A percentile compares a stretch with the other conserved stretches of the same genome.
Evolutionary conservation across 1,140 invertebrate genomes (phyloP).

Genomic region (Drosophila subpulchrella): DNA sequence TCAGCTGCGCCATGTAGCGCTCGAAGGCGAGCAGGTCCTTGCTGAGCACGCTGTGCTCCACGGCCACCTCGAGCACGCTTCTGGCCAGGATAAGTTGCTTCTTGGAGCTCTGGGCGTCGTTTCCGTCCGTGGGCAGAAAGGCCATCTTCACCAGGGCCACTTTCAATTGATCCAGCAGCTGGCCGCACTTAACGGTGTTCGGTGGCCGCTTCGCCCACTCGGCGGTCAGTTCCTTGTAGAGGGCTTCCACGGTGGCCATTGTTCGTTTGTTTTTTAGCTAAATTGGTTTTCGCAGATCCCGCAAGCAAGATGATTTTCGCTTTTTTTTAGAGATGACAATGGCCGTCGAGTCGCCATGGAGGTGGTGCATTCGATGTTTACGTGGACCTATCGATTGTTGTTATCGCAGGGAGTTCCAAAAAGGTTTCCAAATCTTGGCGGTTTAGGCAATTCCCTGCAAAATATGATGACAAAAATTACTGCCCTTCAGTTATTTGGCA

Average conservation of each 20-base stretch:
- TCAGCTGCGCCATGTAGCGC: slow-evolving; percentile 97
- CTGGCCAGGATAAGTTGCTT: slow-evolving; percentile 93
- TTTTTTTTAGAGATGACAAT: slow-evolving; percentile 54
- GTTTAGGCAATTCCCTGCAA: no score
- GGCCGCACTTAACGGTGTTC: slow-evolving; percentile 90
- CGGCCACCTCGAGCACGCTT: slow-evolving; percentile 97
- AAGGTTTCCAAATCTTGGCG: no score
- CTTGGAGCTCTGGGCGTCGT: slow-evolving; percentile 89
- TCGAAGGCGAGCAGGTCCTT: slow-evolving; percentile 98
- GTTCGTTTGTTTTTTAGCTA: background rate
- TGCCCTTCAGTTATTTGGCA: no score
- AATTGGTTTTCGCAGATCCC: slow-evolving; percentile 20
- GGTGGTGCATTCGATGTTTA: slow-evolving; percentile 1
- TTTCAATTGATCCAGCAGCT: slow-evolving; percentile 90
- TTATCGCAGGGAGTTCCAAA: background rate
- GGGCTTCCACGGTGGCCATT: slow-evolving; percentile 85
- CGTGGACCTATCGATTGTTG: background rate
- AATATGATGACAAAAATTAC: no score
- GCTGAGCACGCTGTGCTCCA: slow-evolving; percentile 95
- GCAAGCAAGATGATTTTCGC: slow-evolving; percentile 66
- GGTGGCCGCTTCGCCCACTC: slow-evolving; percentile 89
- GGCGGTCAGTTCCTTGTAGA: slow-evolving; percentile 90
- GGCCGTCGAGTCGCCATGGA: background rate
- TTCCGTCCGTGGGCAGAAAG: slow-evolving; percentile 94
- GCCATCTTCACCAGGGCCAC: slow-evolving; percentile 93